These are phyloP conservation scores for Odontomachus brunneus DNA, from an alignment of 1,140 invertebrate species.

Conservation along the genomic window DNA sequence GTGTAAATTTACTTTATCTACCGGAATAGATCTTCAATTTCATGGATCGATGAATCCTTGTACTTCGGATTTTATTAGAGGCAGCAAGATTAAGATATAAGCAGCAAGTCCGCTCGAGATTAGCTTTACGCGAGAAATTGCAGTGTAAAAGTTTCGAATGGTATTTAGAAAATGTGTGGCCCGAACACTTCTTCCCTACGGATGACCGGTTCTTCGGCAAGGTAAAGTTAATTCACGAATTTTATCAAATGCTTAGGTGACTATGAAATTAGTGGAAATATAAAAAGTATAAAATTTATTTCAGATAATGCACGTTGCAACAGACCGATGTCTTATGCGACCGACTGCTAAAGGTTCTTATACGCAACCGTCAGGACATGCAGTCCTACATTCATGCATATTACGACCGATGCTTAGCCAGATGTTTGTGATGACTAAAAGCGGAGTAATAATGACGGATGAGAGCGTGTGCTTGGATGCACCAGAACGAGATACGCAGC, in stretches of 20 bases:
- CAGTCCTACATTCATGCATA: constrained; percentile 86
- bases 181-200: constrained; percentile 95
- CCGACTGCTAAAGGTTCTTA: constrained; percentile 86
- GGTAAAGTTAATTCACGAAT: constrained; percentile 65
- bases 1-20: constrained; percentile 4
- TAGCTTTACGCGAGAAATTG: constrained; percentile 91
- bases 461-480: constrained; percentile 91
- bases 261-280: neutral
- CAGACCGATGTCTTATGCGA: constrained; percentile 87
- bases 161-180: constrained; percentile 97
- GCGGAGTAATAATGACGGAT: constrained; percentile 90
- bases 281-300: neutral
- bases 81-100: constrained; percentile 87
- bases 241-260: neutral
- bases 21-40: constrained; percentile 15
- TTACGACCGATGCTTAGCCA: constrained; percentile 86
- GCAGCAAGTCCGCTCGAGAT: constrained; percentile 90
- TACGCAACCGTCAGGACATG: constrained; percentile 88
- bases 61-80: constrained; percentile 82
- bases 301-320: constrained; percentile 85
- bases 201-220: constrained; percentile 93
- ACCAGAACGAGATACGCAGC: constrained; percentile 85
- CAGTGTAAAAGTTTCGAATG: constrained; percentile 96
- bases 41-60: neutral
- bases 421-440: constrained; percentile 90